A percentile compares a stretch with the other conserved stretches of the same genome.
Conservation (phyloP, 2,797 vertebrate genomes). For the Thamnophis elegans region DNA sequence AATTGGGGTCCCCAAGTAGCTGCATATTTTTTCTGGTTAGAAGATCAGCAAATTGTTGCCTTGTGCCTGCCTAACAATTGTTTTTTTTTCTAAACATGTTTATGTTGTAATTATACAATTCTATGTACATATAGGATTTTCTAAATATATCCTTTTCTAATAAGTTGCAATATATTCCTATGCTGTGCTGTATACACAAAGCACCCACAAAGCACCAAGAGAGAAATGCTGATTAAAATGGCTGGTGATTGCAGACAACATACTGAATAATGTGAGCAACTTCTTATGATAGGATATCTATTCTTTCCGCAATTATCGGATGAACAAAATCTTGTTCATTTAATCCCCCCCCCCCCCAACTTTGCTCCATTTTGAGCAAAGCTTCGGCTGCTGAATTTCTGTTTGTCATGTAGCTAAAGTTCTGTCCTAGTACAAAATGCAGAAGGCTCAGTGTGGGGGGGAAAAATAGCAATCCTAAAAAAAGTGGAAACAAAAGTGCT, state of each 20-base stretch:
- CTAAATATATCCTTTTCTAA: not conserved
- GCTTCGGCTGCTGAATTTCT: conserved; percentile 2
- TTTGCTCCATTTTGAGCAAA: not conserved
- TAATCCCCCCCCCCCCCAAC: not conserved
- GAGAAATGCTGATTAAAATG: not conserved
- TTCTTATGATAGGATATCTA: not conserved
- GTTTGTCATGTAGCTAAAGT: not conserved
- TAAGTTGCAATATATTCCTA: not conserved
- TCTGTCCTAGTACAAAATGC: not conserved
- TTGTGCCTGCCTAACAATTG: accelerated
- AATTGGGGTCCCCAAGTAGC: not conserved
- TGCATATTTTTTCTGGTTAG: not conserved
- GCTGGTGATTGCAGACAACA: not conserved
- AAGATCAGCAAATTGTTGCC: not conserved
- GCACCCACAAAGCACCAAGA: not conserved
- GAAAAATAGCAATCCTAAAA: not conserved
- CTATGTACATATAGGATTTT: not conserved
- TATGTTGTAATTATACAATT: not conserved
- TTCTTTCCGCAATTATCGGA: not conserved
- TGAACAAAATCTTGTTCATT: not conserved
- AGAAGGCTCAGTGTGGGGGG: not conserved
- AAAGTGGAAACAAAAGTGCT: not conserved
- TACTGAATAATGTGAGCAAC: not conserved
- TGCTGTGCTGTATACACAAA: too few relatives aligned
- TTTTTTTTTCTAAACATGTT: not conserved